phyloP scores from a whole-genome alignment of 2,113 vertebrate species.

The Tympanuchus pallidicinctus region DNA sequence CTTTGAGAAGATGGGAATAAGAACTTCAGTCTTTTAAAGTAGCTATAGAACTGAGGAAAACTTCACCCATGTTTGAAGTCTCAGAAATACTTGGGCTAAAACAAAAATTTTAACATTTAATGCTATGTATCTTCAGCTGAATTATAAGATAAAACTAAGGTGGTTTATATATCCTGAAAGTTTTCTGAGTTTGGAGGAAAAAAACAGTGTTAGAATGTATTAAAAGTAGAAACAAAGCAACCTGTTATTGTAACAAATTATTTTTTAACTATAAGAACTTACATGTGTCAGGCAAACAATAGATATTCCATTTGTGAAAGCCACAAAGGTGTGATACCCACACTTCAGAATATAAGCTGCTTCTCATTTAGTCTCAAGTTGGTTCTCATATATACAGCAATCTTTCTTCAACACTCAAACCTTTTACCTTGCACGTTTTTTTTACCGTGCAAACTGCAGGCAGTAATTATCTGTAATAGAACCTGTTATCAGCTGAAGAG shows the following conservation, averaged over 20 bases:
- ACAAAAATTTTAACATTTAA: constrained; percentile 5
- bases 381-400: not conserved
- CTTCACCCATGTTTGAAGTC: constrained; percentile 8
- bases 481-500: not conserved
- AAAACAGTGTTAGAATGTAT: not conserved
- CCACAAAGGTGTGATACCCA: not conserved
- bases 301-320: not conserved
- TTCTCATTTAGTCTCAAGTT: not conserved
- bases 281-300: not conserved
- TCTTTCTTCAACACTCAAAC: not conserved
- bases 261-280: not conserved
- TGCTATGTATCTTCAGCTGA: not conserved
- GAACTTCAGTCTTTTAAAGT: not conserved
- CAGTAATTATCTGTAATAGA: constrained; percentile 28
- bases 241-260: not conserved
- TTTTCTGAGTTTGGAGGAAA: not conserved
- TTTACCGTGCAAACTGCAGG: not conserved
- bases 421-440: not conserved
- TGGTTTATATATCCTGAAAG: constrained; percentile 11
- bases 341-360: not conserved
- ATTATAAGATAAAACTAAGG: not conserved
- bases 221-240: not conserved
- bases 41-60: not conserved
- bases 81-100: constrained; percentile 12
- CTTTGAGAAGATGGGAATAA: not conserved